Conservation (phyloP, 1,140 invertebrate genomes). For the Bicyclus anynana region DNA sequence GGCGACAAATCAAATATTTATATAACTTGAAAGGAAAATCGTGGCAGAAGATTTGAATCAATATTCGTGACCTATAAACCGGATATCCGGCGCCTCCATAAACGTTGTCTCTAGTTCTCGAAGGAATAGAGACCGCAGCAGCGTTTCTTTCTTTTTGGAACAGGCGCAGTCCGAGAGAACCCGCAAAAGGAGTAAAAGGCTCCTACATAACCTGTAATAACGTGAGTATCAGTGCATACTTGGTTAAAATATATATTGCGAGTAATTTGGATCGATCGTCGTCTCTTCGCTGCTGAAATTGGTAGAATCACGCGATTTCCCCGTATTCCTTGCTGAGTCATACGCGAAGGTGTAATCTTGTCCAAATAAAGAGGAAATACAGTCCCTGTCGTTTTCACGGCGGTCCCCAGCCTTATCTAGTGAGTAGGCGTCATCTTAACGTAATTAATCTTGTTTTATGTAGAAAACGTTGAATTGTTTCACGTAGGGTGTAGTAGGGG, state of each 20-base stretch:
- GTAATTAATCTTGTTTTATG: constrained; percentile 1
- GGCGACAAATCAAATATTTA: neutral
- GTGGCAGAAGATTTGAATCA: constrained; percentile 44
- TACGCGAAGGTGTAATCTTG: constrained; percentile 39
- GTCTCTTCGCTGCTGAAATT: constrained; percentile 37
- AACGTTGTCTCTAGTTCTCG: constrained; percentile 67
- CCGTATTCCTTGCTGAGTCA: constrained; percentile 58
- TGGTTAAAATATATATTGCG: constrained; percentile 22
- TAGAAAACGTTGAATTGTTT: neutral
- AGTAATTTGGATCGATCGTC: constrained; percentile 23
- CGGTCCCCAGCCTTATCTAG: constrained; percentile 32
- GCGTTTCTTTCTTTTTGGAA: constrained; percentile 77
- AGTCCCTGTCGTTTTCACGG: constrained; percentile 19
- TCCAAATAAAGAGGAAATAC: constrained; percentile 22
- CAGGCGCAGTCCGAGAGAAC: constrained; percentile 75
- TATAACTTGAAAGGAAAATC: constrained; percentile 21
- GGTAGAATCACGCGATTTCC: constrained; percentile 34
- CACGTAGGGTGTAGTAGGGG: constrained; percentile 31
- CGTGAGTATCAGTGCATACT: constrained; percentile 64
- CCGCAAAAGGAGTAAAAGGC: constrained; percentile 78
- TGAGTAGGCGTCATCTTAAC: constrained; percentile 48
- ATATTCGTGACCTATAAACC: constrained; percentile 45
- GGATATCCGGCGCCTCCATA: constrained; percentile 73
- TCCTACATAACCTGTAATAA: constrained; percentile 78
- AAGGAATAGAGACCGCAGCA: constrained; percentile 69